Evolutionary conservation across 2,888 invertebrate genomes (phyloP), one percentile per base, ranked within the genome.

Genomic region (Xestia sexstrigata): DNA sequence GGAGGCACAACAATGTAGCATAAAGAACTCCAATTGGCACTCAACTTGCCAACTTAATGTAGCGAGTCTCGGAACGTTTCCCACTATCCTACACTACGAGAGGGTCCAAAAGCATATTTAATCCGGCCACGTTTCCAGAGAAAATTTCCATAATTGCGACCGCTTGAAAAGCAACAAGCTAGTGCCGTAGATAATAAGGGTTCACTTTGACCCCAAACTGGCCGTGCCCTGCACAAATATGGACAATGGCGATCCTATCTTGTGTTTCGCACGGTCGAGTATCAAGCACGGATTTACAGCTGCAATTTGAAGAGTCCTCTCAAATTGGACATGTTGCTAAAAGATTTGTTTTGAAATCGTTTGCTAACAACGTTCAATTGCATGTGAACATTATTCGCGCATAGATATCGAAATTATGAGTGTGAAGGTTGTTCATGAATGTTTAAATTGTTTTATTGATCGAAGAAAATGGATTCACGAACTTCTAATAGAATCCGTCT

Each of bases 241-340:
- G 94, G 94, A 89, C 92, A 88, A 87, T 88, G 83, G 89, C 90
- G 94, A 94, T 94, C 89, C 89, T 94, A 94, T 94, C 94, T 90
- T 76, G 83, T 86, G 90, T 91, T 94, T 94, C 94, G 92, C 94
- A 94, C 94, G 94, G 92, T 93, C 89, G 89, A 88, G 83, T 88
- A 90, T 91, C 90, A 89, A 85, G 86, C 87, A 84, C 85, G 83
- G 89, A 90, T 91, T 91, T 91, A 90, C 89, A 82, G 87, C 84
- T 84, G 88, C 89, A 89, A 91, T 92, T 90, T 89, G 87, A 89
- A 87, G 85, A 87, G 88, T 86, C 84, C 87, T 85, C 89, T 89
- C 77, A 87, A 88, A 90, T 87, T 85, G 88, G 84, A 81, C 84
- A 81, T 85, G 87, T 84, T 88, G 87, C 85, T 77, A 74, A 83